These are phyloP conservation scores for Drosophila kambysellisi DNA, from an alignment of 2,888 invertebrate species.

Conservation along the genomic window DNA sequence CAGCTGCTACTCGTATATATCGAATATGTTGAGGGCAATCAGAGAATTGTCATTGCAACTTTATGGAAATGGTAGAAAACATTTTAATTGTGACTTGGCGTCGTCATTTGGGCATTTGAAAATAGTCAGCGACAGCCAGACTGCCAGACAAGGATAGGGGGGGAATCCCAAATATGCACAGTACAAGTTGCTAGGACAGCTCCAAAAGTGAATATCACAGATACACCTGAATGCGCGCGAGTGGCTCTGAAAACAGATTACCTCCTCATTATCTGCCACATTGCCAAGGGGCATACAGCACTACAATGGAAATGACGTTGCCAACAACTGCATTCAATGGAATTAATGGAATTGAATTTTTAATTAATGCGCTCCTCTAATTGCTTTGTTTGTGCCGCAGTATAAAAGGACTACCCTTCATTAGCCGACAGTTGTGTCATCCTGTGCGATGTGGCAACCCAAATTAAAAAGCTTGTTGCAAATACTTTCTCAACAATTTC, in stretches of 20 bases:
- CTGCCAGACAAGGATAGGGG: not conserved
- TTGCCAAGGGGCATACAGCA: not conserved
- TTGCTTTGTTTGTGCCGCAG: not conserved
- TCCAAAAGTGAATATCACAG: not conserved
- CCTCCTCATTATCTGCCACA: constrained; percentile 3
- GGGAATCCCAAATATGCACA: not conserved
- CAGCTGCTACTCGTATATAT: constrained; percentile 1
- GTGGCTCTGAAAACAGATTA: constrained; percentile 28
- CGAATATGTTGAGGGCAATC: constrained; percentile 48
- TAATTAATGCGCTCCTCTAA: not conserved
- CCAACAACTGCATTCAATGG: constrained; percentile 1
- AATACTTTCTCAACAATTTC: not conserved
- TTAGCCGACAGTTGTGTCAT: not conserved
- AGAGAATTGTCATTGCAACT: constrained; percentile 47
- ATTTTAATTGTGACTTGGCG: constrained; percentile 63
- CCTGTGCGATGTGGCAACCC: not conserved
- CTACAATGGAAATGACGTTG: constrained; percentile 6
- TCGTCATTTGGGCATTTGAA: not conserved
- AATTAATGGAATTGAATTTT: not conserved
- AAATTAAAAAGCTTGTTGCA: not conserved
- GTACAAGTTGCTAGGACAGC: constrained; percentile 4
- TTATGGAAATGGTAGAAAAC: constrained; percentile 45
- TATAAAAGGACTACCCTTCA: not conserved
- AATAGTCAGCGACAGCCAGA: not conserved
- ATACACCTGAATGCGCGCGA: constrained; percentile 16